Base-by-base conservation (phyloP, 2,888 invertebrate species). In the Pharmacophagus antenor region DNA sequence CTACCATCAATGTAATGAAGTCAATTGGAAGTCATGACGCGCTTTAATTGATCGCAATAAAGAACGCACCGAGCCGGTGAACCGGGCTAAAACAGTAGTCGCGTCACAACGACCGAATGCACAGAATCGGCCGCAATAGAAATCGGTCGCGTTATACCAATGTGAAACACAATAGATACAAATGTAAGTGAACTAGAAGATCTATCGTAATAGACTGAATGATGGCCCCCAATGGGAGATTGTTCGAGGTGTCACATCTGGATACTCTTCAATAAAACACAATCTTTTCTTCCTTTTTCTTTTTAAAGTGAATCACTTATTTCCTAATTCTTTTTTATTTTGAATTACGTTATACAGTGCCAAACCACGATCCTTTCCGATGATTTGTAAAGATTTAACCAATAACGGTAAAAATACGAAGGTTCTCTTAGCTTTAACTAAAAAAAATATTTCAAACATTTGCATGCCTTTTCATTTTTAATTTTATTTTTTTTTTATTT, bases 31-130 rank as follows among this genome's bases (percentile, higher is more conserved):
- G 65, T 79, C 68, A 79, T 78, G 77, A 76, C 77, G 79, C 84
- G 70, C 67, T 75, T 76, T 83, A 88, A 88, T 88, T 88, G 86
- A 72, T 68, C 64, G 70, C 80, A 87, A 87, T 82, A 75, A 73
- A 71, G 57, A 68, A 68, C 61, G 61, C 71, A 63, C 48, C 72
- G 66, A 60, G 63, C 66, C 18, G 12, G 17, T 41, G 23, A 51
- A 18, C 20, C 56, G 4, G 12, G 27, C 31, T 50, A 25, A 56
- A 12, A 31, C 5, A 15, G 44, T 15, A n/a, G 15, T 12, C 31
- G 10, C 37, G 3, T 5, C 7, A 7, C 1, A 12, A 22, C 20
- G 17, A 47, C 25, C 17, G 7, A 49, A 49, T 23, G 15, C 22
- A n/a, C 8, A n/a, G 4, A 23, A 21, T 2, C 8, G 20, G 12